These are phyloP conservation scores for Rotaria socialis DNA, from an alignment of 2,888 invertebrate species.

Conservation along the genomic window DNA sequence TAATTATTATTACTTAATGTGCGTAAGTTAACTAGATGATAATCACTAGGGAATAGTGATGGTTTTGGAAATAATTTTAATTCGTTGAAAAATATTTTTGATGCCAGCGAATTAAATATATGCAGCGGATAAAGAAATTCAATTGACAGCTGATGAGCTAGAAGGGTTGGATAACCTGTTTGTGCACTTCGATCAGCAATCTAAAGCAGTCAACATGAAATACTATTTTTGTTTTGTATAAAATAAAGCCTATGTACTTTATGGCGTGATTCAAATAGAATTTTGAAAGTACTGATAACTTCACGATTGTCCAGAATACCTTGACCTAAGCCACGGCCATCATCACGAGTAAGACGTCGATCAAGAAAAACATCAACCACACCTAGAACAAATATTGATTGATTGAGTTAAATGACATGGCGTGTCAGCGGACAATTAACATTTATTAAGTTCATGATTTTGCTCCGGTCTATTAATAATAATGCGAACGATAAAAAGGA, in stretches of 20 bases:
- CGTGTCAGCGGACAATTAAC: too few species aligned
- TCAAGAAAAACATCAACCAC: conserved; percentile 87
- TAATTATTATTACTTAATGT: background rate
- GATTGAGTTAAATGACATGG: too few species aligned
- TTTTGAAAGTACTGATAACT: background rate
- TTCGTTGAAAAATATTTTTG: background rate
- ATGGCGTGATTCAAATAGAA: background rate
- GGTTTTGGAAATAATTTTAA: background rate
- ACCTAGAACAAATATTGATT: conserved; percentile 51
- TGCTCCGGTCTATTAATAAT: too few species aligned
- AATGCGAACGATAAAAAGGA: too few species aligned
- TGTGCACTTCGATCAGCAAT: background rate
- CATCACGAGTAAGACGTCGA: conserved; percentile 81
- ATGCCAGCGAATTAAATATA: background rate
- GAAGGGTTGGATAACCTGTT: conserved; percentile 10
- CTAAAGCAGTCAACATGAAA: too few species aligned
- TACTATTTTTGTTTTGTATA: background rate
- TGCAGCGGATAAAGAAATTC: background rate
- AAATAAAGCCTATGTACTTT: background rate
- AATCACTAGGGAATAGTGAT: background rate
- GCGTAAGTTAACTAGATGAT: conserved; percentile 17
- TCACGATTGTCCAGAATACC: conserved; percentile 77
- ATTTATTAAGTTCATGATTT: too few species aligned
- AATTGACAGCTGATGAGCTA: background rate
- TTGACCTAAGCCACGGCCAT: conserved; percentile 85